These are phyloP conservation scores for Morinoia aosen DNA, from an alignment of 2,888 invertebrate species.

Conservation along the genomic window DNA sequence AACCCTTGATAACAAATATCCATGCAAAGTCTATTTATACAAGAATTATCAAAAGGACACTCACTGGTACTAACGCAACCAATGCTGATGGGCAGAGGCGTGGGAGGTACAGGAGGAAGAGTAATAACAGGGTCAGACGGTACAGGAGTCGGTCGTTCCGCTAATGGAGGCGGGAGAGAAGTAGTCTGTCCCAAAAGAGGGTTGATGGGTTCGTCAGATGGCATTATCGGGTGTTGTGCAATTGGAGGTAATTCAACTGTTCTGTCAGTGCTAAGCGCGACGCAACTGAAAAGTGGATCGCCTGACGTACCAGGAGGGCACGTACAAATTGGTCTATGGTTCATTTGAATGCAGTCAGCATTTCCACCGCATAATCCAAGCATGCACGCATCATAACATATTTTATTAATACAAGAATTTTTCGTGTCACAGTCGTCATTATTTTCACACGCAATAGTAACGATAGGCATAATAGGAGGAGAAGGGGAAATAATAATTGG, in stretches of 20 bases:
- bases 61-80: slow-evolving; percentile 69
- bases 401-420: slow-evolving; percentile 63
- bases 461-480: slow-evolving; percentile 56
- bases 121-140: slow-evolving; percentile 56
- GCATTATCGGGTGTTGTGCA: slow-evolving; percentile 55
- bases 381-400: slow-evolving; percentile 64
- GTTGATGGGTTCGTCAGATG: slow-evolving; percentile 52
- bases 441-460: slow-evolving; percentile 61
- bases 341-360: slow-evolving; percentile 65
- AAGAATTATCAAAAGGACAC: slow-evolving; percentile 70
- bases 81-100: slow-evolving; percentile 55
- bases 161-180: slow-evolving; percentile 52
- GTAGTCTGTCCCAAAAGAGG: slow-evolving; percentile 40
- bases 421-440: slow-evolving; percentile 62
- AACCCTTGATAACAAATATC: slow-evolving; percentile 80
- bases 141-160: slow-evolving; percentile 20
- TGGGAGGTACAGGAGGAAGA: slow-evolving; percentile 55
- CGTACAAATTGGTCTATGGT: slow-evolving; percentile 67
- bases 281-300: slow-evolving; percentile 59
- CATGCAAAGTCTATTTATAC: slow-evolving; percentile 69
- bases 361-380: slow-evolving; percentile 62
- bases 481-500: slow-evolving; percentile 54
- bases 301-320: slow-evolving; percentile 68
- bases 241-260: slow-evolving; percentile 53
- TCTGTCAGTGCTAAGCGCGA: slow-evolving; percentile 51